Evolutionary conservation across 2,888 invertebrate genomes (phyloP).

Genomic region (Cacoxenus indagator): DNA sequence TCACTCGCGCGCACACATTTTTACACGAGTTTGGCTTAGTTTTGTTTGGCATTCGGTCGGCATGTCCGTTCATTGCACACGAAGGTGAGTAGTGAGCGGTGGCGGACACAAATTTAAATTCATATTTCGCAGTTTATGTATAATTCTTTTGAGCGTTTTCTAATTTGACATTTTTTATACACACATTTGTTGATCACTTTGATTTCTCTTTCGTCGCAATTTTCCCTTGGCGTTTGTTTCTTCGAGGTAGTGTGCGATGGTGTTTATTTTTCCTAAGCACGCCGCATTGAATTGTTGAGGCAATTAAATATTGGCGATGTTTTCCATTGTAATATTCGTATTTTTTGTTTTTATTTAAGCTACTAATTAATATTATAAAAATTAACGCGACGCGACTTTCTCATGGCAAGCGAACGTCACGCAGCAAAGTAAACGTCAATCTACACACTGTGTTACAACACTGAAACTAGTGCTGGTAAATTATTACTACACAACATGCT

Average conservation of each 20-base stretch:
- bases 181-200: too few relatives aligned
- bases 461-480: too few relatives aligned
- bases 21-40: slow-evolving; percentile 8
- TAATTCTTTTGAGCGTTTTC: slow-evolving; percentile 45
- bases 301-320: too few relatives aligned
- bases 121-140: slow-evolving; percentile 52
- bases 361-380: not conserved
- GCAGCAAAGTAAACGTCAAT: too few relatives aligned
- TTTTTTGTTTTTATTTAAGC: slow-evolving; percentile 29
- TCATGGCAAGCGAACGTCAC: not conserved
- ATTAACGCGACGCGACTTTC: too few relatives aligned
- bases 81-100: not conserved
- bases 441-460: slow-evolving; percentile 38
- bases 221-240: too few relatives aligned
- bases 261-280: too few relatives aligned
- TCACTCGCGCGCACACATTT: too few relatives aligned
- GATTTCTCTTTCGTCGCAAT: slow-evolving; percentile 40
- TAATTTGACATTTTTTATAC: slow-evolving; percentile 39
- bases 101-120: slow-evolving; percentile 15
- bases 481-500: too few relatives aligned
- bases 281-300: too few relatives aligned
- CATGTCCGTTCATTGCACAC: slow-evolving; percentile 29
- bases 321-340: too few relatives aligned
- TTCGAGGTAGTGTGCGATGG: too few relatives aligned
- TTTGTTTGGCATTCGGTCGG: not conserved